Base-by-base conservation (phyloP, 2,797 vertebrate genomes). In the Chrosomus eos region DNA sequence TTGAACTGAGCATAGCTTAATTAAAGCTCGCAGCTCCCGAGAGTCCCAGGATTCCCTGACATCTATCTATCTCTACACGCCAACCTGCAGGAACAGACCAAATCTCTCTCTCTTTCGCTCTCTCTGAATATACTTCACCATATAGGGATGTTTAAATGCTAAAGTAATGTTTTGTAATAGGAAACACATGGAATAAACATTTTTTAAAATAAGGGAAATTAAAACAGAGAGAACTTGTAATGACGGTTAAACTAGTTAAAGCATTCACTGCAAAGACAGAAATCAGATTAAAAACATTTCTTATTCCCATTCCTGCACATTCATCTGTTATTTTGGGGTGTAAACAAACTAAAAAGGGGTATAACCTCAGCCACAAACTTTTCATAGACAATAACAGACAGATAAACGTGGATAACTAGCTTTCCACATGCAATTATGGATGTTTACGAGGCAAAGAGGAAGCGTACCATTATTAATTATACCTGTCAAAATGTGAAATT, bases 1-100 rank as follows among this genome's bases (percentile, higher is more conserved):
- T 85, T 89, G 89, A 88, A 92, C 92, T 90, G 91, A 92, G 87
- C 67, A 86, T 51, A 83, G 83, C 89, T 93, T 94, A 93, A 94
- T 95, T 93, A 95, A 92, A 67, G 84, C 82, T 87, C 76, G 67
- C 84, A 79, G 89, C 87, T 90, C 91, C 89, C 89, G 75, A 62
- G 86, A 76, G 89, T 88, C 88, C 19, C 66, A 66, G 87, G 86
- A 86, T 85, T 88, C 86, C 87, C 89, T 90, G 92, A 92, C 93
- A 91, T 88, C 90, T 76, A 92, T 92, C 91, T 83, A 85, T 51
- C 31, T 48, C 64, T 11, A 40, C 33, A 28, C 7, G 13, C 68
- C 40, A 82, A 62, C 6, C 68, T 45, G 11, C 7, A 33, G 38
- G 26, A 84, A 28, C 21, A 79, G 40, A 68, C n/a, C 18, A 11